These are phyloP conservation scores for Branchellion lobata DNA, from an alignment of 2,888 invertebrate genomes.

Conservation along the genomic window DNA sequence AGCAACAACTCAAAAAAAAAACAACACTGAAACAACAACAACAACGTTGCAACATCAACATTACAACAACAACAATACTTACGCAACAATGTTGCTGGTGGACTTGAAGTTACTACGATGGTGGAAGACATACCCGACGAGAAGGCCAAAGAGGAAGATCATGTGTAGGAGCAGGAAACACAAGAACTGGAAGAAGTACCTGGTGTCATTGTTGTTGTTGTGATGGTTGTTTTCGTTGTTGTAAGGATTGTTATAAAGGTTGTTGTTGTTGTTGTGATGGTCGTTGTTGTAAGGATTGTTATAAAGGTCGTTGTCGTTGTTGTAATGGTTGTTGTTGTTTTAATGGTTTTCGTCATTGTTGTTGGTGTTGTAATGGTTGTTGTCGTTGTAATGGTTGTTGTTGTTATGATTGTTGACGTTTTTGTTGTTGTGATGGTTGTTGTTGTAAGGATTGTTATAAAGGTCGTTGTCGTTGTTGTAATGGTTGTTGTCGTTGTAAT, in stretches of 20 bases:
- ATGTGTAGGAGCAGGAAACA: conserved; percentile 93
- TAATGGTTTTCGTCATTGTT: too few relatives aligned
- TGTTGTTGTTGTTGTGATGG: too few relatives aligned
- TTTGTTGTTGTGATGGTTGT: too few relatives aligned
- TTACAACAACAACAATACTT: conserved; percentile 54
- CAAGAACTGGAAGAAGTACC: conserved; percentile 98
- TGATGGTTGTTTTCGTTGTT: not conserved
- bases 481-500: too few relatives aligned
- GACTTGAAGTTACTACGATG: conserved; percentile 78
- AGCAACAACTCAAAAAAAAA: not conserved
- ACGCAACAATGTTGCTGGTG: conserved; percentile 63
- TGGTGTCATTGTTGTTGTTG: not conserved
- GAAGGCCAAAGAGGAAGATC: conserved; percentile 91
- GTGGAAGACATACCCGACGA: conserved; percentile 85
- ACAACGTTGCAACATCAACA: not conserved
- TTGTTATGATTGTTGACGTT: too few relatives aligned
- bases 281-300: too few relatives aligned
- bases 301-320: too few relatives aligned
- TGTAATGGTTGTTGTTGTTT: too few relatives aligned
- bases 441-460: too few relatives aligned
- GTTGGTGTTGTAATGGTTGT: too few relatives aligned
- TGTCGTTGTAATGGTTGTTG: too few relatives aligned
- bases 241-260: not conserved
- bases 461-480: too few relatives aligned
- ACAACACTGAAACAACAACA: not conserved